These are phyloP conservation scores for Orientallactaga bullata DNA, from an alignment of 2,113 vertebrate genomes.

Conservation along the genomic window DNA sequence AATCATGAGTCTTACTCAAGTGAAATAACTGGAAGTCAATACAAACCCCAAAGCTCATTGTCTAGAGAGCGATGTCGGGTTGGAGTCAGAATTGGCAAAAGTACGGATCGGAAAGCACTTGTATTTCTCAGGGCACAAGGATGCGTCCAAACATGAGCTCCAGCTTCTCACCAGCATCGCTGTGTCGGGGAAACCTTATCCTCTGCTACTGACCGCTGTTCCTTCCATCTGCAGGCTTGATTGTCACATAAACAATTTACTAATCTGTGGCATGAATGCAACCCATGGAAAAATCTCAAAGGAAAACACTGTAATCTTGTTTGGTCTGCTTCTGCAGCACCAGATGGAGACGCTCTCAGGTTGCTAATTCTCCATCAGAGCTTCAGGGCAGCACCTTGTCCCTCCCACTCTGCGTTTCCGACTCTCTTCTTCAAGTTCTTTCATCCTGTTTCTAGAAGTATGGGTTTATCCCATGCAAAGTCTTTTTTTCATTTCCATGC, in stretches of 20 bases:
- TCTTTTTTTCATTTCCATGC: neutral
- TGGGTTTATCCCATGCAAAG: neutral
- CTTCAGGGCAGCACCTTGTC: neutral
- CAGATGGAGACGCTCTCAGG: neutral
- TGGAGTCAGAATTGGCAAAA: slow-evolving; percentile 48
- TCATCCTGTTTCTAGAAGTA: neutral
- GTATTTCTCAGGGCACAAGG: slow-evolving; percentile 22
- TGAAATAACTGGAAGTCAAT: slow-evolving; percentile 56
- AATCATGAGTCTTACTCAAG: slow-evolving; percentile 59
- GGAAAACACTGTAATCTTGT: neutral
- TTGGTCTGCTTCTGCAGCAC: slow-evolving; percentile 6
- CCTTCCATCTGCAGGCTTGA: neutral
- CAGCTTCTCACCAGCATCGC: slow-evolving; percentile 20
- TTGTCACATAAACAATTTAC: slow-evolving; percentile 55
- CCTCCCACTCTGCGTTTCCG: neutral
- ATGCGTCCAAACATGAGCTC: neutral
- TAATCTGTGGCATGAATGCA: slow-evolving; percentile 52
- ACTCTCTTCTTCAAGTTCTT: slow-evolving; percentile 6
- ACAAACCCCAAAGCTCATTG: slow-evolving; percentile 45
- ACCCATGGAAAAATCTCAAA: slow-evolving; percentile 61
- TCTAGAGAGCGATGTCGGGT: neutral
- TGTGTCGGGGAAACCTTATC: slow-evolving; percentile 55
- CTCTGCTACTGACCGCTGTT: neutral
- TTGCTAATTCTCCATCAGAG: neutral
- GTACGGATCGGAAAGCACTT: neutral